These are phyloP conservation scores for Lasiurus borealis DNA, from an alignment of 2,113 vertebrate species.

Conservation along the genomic window DNA sequence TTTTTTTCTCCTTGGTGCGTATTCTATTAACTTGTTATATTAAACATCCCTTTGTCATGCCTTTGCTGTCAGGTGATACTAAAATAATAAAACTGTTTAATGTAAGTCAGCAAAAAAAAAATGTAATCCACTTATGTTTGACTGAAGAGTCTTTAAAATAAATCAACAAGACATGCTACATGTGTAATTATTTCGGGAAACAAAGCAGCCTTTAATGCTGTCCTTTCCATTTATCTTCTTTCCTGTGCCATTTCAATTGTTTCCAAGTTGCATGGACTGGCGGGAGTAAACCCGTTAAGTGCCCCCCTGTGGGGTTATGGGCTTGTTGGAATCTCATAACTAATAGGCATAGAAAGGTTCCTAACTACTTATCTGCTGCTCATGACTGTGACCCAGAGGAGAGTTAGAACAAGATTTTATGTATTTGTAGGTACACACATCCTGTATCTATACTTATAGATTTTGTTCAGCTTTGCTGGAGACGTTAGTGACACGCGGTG, in stretches of 20 bases:
- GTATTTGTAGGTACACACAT: not conserved
- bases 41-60: not conserved
- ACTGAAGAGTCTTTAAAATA: not conserved
- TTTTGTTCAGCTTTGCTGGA: conserved; percentile 28
- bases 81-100: not conserved
- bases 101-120: conserved; percentile 32
- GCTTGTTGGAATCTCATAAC: not conserved
- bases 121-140: not conserved
- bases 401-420: not conserved
- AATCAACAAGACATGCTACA: not conserved
- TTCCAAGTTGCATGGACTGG: not conserved
- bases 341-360: not conserved
- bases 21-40: not conserved
- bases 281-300: not conserved
- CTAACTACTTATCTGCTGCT: not conserved
- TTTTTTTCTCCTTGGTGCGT: not conserved
- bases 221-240: conserved; percentile 22
- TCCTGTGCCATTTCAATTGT: not conserved
- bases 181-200: conserved; percentile 48
- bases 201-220: not conserved
- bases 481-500: conserved; percentile 29
- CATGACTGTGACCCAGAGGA: not conserved
- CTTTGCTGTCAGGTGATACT: not conserved
- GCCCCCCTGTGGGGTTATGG: not conserved
- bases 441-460: not conserved